Evolutionary conservation across 2,888 invertebrate species (phyloP), one percentile per base, ranked within the genome.

Genomic region (Drosophila nigritarsus): DNA sequence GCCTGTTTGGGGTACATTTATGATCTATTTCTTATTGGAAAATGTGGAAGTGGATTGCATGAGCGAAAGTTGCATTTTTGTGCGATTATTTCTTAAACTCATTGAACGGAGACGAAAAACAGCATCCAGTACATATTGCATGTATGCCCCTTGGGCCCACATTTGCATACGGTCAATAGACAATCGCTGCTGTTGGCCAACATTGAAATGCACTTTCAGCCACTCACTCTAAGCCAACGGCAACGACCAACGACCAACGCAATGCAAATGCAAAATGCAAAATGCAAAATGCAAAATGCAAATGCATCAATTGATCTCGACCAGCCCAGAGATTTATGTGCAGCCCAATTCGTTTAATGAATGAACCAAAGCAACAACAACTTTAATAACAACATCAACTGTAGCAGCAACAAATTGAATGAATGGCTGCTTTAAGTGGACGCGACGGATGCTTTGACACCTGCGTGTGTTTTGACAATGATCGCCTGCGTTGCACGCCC

Each of bases 401-500:
- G 45, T 50, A 51, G 34, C 63, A 51, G 40, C 54, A 42, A 53
- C 60, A 61, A 69, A 58, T 58, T 77, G 64, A 63, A 74, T 81
- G 74, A 74, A 78, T 79, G 70, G 68, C 68, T 48, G 72, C 56
- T 67, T 56, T 73, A 78, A 89, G 83, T 80, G 87, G 72, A 88
- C 86, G 71, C 90, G 78, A 76, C 85, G 79, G 77, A 76, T 78
- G 83, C 86, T 82, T 75, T 83, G 78, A 89, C 81, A 74, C 80
- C 81, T 82, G 84, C 84, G 84, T 80, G 83, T 82, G 85, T 76
- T 80, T 70, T 83, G 84, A 90, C 91, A 88, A 82, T 87, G 87
- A 80, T 89, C 85, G 87, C 80, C 81, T 76, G 78, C 79, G 75
- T 83, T 78, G 74, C 80, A 82, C 84, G 84, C 84, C 84, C 83